Evolutionary conservation across 2,797 vertebrate genomes (phyloP).

Genomic region (Mormyrus hasselquistii): DNA sequence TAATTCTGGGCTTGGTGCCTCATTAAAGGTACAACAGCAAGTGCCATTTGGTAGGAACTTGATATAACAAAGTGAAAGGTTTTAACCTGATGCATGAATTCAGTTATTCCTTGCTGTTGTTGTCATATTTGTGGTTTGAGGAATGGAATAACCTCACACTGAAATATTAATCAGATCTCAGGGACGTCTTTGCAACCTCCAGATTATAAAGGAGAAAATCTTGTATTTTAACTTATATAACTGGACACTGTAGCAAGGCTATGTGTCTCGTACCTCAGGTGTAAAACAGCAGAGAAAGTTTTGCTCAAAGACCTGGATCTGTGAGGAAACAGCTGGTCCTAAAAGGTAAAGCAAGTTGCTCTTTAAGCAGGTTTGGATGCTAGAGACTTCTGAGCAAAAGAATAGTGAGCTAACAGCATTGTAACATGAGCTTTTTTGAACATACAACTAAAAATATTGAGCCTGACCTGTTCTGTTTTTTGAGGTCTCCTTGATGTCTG

Average conservation of each 20-base stretch:
- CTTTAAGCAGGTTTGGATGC: background rate
- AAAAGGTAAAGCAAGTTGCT: background rate
- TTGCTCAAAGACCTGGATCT: background rate
- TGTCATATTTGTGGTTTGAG: background rate
- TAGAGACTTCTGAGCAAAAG: background rate
- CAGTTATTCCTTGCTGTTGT: background rate
- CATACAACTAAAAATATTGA: background rate
- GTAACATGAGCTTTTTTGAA: background rate
- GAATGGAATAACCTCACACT: background rate
- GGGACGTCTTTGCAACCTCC: background rate
- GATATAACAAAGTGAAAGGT: background rate
- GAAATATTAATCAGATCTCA: background rate
- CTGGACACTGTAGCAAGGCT: background rate
- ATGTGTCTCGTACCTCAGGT: background rate
- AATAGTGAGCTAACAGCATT: background rate
- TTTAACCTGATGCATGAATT: background rate
- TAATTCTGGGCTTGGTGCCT: background rate
- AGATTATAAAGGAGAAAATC: background rate
- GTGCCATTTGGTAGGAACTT: background rate
- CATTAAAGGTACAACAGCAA: background rate
- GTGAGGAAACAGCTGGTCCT: background rate
- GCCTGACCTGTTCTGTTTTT: background rate
- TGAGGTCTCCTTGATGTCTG: background rate
- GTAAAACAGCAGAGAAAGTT: background rate
- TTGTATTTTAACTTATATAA: background rate